phyloP scores from a whole-genome alignment of 2,888 invertebrate species.

The Morpho helenor region DNA sequence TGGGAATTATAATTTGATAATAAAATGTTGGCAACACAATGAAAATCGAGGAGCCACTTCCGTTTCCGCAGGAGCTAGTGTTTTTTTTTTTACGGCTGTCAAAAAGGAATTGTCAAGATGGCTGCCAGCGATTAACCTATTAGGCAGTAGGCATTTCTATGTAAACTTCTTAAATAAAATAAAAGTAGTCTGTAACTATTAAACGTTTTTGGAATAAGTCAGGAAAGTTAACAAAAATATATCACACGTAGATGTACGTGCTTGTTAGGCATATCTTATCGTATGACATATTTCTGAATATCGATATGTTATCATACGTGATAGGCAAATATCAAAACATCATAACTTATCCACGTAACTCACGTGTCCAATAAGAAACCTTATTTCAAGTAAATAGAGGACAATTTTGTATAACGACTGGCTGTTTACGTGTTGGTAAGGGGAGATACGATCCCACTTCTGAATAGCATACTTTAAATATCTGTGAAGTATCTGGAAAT shows the following conservation, averaged over 20 bases:
- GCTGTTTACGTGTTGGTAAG: background rate
- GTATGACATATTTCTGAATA: slow-evolving; percentile 29
- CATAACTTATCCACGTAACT: slow-evolving; percentile 4
- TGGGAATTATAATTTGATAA: background rate
- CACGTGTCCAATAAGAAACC: background rate
- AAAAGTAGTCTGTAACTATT: no score
- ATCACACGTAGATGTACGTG: slow-evolving; percentile 5
- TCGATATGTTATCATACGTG: slow-evolving; percentile 25
- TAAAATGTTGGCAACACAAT: no score
- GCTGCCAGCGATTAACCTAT: no score
- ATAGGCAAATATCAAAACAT: slow-evolving; percentile 26
- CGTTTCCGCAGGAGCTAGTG: no score
- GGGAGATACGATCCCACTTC: slow-evolving; percentile 1
- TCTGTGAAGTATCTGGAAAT: background rate
- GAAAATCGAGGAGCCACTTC: no score
- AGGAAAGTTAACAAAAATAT: no score
- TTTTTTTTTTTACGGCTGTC: no score
- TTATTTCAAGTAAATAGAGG: background rate
- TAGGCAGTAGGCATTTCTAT: no score
- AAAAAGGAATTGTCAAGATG: no score
- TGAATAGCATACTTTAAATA: slow-evolving; percentile 3
- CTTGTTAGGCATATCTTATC: slow-evolving; percentile 24
- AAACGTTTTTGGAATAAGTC: no score
- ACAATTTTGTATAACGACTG: background rate
- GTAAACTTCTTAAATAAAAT: no score